Evolutionary conservation across 2,797 vertebrate genomes (phyloP).

Genomic region (Cetoscarus ocellatus): DNA sequence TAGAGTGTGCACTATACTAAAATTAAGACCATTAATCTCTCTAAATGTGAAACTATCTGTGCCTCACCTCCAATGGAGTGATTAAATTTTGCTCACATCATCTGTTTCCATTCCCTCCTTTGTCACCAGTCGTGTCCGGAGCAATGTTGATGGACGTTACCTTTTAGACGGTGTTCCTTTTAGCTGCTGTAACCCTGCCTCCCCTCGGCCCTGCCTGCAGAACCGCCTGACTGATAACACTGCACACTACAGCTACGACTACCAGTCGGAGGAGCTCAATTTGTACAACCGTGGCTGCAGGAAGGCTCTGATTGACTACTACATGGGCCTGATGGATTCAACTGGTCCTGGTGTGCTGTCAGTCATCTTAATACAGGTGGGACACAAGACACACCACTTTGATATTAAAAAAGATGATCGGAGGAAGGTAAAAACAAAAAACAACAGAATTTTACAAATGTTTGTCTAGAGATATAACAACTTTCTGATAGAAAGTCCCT

Average conservation of each 20-base stretch:
- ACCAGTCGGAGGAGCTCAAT: conserved; percentile 95
- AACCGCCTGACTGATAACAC: conserved; percentile 93
- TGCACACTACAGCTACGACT: conserved; percentile 96
- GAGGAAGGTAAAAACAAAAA: neutral
- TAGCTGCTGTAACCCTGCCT: conserved; percentile 97
- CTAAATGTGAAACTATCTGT: conserved; percentile 7
- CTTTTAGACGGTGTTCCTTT: conserved; percentile 95
- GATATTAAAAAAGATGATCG: neutral
- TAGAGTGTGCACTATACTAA: conserved; percentile 9
- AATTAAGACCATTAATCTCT: conserved; percentile 13
- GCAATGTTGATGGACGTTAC: conserved; percentile 95
- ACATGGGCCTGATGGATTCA: conserved; percentile 93
- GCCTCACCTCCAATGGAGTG: neutral
- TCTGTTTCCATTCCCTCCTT: neutral
- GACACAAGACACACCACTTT: conserved; percentile 13
- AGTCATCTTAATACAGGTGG: conserved; percentile 93
- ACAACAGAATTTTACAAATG: too few relatives aligned
- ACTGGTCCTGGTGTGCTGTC: conserved; percentile 89
- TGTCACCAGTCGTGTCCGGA: conserved; percentile 91
- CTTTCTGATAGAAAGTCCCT: too few relatives aligned
- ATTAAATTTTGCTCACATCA: neutral
- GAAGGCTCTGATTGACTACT: conserved; percentile 92
- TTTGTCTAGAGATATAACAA: too few relatives aligned
- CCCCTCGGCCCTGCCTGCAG: conserved; percentile 95
- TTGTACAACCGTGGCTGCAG: conserved; percentile 91